Conservation (phyloP, 2,113 vertebrate species). For the Pelusios castaneus region DNA sequence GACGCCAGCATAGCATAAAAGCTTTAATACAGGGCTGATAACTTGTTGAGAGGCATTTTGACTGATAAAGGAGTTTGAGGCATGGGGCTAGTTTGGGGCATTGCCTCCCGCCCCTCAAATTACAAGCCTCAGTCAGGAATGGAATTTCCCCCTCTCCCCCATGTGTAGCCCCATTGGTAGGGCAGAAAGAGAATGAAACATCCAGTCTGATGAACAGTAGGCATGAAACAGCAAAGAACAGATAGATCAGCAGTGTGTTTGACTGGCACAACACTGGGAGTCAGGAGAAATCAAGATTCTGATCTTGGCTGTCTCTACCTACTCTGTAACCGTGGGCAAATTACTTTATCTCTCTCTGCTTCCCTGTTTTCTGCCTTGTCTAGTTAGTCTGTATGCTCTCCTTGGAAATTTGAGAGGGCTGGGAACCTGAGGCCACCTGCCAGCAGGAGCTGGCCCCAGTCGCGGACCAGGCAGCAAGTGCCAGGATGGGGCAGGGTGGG, state of each 20-base stretch:
- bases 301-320: neutral
- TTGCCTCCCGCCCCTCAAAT: no score
- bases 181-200: neutral
- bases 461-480: no score
- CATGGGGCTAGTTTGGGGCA: neutral
- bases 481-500: no score
- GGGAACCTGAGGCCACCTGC: no score
- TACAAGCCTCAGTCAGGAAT: no score
- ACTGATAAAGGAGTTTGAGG: neutral
- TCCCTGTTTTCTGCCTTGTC: neutral
- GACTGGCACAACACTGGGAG: neutral
- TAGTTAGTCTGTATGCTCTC: neutral
- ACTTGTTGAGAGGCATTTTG: neutral
- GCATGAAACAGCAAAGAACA: neutral
- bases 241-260: neutral
- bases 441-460: no score
- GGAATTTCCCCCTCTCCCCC: no score
- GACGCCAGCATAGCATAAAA: neutral
- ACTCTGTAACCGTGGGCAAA: neutral
- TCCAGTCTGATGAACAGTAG: neutral
- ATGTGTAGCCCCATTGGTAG: neutral
- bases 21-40: neutral
- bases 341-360: neutral
- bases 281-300: neutral
- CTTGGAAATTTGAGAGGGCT: no score